phyloP scores from a whole-genome alignment of 2,113 vertebrate genomes.

The Camelus bactrianus region DNA sequence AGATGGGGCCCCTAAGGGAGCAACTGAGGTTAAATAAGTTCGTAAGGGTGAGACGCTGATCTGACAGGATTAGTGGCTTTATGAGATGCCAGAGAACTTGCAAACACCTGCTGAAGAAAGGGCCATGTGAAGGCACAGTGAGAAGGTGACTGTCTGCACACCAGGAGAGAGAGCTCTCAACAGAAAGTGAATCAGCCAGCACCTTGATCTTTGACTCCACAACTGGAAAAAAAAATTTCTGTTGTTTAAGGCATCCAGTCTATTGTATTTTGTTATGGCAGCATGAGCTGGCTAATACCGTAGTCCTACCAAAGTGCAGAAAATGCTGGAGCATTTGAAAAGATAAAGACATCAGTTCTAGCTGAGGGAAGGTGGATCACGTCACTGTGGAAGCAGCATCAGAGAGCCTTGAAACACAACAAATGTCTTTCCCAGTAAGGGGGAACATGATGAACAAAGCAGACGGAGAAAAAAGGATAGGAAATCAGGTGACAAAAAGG shows the following conservation, averaged over 20 bases:
- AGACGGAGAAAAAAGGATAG: not conserved
- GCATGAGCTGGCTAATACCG: not conserved
- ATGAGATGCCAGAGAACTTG: not conserved
- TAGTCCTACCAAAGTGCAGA: not conserved
- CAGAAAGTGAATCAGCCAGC: not conserved
- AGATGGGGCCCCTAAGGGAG: not conserved
- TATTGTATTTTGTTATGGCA: not conserved
- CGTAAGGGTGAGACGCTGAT: not conserved
- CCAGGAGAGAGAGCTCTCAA: not conserved
- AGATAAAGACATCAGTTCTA: slow-evolving; percentile 35
- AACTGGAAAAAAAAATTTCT: not conserved
- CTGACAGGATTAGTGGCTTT: not conserved
- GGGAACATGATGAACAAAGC: not conserved
- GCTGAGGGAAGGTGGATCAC: not conserved
- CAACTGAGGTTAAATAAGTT: not conserved
- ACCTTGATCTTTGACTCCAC: not conserved
- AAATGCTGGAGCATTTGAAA: not conserved
- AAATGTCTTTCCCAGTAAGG: not conserved
- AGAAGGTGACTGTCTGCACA: not conserved
- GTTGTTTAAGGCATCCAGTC: not conserved
- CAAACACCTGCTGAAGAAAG: not conserved
- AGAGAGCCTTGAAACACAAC: not conserved
- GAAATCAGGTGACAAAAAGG: not conserved
- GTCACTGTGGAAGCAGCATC: not conserved
- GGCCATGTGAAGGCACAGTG: not conserved